phyloP scores from a whole-genome alignment of 2,113 vertebrate genomes.

The Sylvia atricapilla region DNA sequence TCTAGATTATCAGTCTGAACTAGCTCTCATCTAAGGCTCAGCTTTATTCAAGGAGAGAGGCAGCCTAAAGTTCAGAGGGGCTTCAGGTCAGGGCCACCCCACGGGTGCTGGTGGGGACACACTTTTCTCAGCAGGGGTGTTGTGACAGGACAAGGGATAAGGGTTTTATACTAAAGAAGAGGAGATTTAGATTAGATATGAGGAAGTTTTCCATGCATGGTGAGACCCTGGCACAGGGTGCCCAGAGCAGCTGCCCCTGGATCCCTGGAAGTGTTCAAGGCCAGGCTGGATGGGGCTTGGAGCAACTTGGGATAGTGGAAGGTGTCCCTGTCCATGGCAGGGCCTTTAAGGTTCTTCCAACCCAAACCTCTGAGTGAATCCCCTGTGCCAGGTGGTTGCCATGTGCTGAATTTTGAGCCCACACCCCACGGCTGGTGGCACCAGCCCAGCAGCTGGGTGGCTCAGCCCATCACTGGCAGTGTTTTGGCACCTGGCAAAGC shows the following conservation, averaged over 20 bases:
- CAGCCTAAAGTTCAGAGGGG: neutral
- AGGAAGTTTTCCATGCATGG: neutral
- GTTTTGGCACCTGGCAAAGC: neutral
- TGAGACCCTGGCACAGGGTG: accelerated
- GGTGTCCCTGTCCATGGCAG: neutral
- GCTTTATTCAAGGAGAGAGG: neutral
- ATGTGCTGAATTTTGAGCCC: neutral
- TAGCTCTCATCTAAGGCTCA: neutral
- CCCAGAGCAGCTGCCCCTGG: neutral
- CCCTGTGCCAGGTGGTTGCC: neutral
- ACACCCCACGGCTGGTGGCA: accelerated
- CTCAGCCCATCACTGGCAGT: neutral
- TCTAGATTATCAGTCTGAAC: neutral
- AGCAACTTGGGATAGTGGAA: neutral
- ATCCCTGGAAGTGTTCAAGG: accelerated
- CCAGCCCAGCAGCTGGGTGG: accelerated
- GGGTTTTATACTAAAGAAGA: neutral
- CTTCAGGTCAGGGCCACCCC: neutral
- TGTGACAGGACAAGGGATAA: neutral
- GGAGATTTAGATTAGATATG: neutral
- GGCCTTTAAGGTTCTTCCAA: neutral
- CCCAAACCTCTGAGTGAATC: neutral
- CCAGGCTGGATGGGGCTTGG: accelerated
- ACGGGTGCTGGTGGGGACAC: neutral
- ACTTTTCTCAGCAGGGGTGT: neutral